Base-by-base conservation (phyloP, 2,113 vertebrate species). In the Corythornis vintsioides region DNA sequence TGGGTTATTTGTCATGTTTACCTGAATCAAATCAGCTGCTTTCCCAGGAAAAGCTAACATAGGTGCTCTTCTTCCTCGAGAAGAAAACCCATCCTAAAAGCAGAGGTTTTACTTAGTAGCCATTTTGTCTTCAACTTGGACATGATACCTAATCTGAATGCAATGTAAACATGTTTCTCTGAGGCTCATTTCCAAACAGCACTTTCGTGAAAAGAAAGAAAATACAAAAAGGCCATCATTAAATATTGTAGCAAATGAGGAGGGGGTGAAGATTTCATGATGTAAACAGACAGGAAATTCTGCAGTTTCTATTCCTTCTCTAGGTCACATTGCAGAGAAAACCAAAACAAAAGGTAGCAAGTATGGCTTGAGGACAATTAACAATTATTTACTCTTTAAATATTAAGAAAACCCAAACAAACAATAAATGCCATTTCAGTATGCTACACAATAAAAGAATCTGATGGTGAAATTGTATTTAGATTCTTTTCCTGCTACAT, bases 61-160 rank as follows among this genome's bases (percentile, higher is more conserved):
- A n/a, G 3, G 26, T 8, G 5, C 86, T 79, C 52, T 67, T 83
- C n/a, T 90, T 26, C 40, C 80, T 93, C 91, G 77, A 84, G 79
- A 85, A 80, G 56, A 75, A 95, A 84, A 71, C 16, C 73, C 67
- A 42, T 56, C 33, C 85, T 60, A 90, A 96, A 90, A 89, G 82
- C 82, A 77, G 76, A 86, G 84, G 50, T 88, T 95, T 94, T 77
- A 91, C 67, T 96, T 91, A 94, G 97, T 96, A 96, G 96, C 97
- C 97, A 97, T 97, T 95, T 98, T 96, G 96, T 97, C 83, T 96
- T 96, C 94, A 96, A 96, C 85, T 95, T 94, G 94, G 75, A 96
- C 90, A 90, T 83, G 87, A 95, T 93, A 94, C 93, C 91, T 95
- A 91, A 90, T 79, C 92, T 86, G 77, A 94, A 94, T 63, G 85